phyloP scores from a whole-genome alignment of 1,140 invertebrate species.

The Magallana ariakensis region DNA sequence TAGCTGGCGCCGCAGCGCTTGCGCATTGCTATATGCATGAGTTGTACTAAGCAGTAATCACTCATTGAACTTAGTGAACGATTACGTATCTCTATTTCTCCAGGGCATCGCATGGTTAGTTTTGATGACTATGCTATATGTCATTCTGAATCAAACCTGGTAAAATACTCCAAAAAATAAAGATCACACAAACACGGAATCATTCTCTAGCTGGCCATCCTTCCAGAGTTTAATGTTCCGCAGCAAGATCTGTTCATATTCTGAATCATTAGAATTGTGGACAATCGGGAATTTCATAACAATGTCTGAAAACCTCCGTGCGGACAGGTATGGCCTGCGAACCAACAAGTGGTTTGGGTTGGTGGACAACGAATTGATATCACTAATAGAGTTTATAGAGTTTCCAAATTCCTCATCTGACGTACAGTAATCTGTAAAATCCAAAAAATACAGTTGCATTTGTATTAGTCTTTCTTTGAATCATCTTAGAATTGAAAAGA shows the following conservation, averaged over 20 bases:
- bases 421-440: background rate
- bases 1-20: no score
- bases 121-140: no score
- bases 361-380: background rate
- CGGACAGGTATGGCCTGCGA: background rate
- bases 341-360: background rate
- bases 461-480: no score
- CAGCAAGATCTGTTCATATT: constrained; percentile 37
- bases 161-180: no score
- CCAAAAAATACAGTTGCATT: background rate
- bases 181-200: constrained; percentile 9
- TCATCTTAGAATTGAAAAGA: no score
- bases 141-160: no score
- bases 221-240: constrained; percentile 46
- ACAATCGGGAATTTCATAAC: background rate
- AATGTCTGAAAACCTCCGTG: background rate
- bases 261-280: background rate
- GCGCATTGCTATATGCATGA: no score
- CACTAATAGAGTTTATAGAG: background rate
- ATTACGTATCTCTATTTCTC: no score
- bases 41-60: no score
- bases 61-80: no score
- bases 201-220: background rate
- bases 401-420: background rate
- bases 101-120: no score